Evolutionary conservation across 2,888 invertebrate species (phyloP).

Genomic region (Physocephala rufipes): DNA sequence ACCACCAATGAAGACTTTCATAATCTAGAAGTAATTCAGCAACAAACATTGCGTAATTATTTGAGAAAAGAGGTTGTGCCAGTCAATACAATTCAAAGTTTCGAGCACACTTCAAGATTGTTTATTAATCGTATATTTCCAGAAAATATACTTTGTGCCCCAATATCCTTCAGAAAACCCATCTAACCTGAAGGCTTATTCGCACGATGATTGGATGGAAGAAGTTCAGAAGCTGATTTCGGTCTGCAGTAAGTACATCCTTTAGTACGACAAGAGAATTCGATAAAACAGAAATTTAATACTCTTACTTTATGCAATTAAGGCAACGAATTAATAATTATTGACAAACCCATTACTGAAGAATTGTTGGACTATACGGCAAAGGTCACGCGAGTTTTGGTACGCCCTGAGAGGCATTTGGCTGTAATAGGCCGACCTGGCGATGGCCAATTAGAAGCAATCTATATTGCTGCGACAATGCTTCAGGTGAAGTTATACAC

Average conservation of each 20-base stretch:
- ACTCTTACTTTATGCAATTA: constrained; percentile 7
- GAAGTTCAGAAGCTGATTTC: constrained; percentile 72
- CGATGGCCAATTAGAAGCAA: constrained; percentile 81
- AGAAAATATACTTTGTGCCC: constrained; percentile 64
- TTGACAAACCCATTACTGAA: constrained; percentile 72
- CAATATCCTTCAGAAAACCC: constrained; percentile 46
- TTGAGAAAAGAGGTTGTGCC: constrained; percentile 61
- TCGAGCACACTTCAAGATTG: not conserved
- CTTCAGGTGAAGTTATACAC: constrained; percentile 72
- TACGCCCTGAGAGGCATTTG: constrained; percentile 67
- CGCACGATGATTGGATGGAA: constrained; percentile 72
- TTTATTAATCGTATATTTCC: constrained; percentile 13
- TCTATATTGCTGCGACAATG: constrained; percentile 77
- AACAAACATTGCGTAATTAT: constrained; percentile 66
- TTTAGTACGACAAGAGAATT: not conserved
- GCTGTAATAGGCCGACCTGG: constrained; percentile 78
- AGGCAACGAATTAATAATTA: constrained; percentile 74
- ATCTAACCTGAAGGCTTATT: constrained; percentile 62
- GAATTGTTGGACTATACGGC: constrained; percentile 75
- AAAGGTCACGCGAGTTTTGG: constrained; percentile 72
- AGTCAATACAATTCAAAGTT: too few relatives aligned
- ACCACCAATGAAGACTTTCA: constrained; percentile 72
- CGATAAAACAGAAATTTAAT: not conserved
- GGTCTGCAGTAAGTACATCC: constrained; percentile 71
- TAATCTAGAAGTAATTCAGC: constrained; percentile 73